These are phyloP conservation scores for Acanthopagrus latus DNA, from an alignment of 2,797 vertebrate species.

Conservation along the genomic window DNA sequence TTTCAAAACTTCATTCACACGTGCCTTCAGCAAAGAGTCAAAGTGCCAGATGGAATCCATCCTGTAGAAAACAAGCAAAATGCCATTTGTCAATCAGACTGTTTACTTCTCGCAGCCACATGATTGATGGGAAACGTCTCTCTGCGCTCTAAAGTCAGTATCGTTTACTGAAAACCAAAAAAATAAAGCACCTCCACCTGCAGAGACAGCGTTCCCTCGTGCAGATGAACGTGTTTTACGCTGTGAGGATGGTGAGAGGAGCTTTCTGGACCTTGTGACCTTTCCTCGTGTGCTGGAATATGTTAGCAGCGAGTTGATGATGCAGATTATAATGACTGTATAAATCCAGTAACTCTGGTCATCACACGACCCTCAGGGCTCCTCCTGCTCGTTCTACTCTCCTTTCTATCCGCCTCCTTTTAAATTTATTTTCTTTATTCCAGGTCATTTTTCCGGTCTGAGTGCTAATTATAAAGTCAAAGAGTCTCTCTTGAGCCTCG, in stretches of 20 bases:
- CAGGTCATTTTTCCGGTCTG: conserved; percentile 14
- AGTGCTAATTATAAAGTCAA: conserved; percentile 54
- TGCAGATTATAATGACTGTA: conserved; percentile 47
- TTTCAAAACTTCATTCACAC: background rate
- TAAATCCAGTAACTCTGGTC: conserved; percentile 57
- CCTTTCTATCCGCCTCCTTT: conserved; percentile 33
- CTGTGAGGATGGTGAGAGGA: background rate
- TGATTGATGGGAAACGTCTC: conserved; percentile 39
- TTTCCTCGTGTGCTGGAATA: conserved; percentile 32
- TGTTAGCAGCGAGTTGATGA: conserved; percentile 50
- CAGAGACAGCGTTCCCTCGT: conserved; percentile 3
- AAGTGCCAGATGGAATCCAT: background rate
- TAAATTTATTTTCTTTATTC: conserved; percentile 1
- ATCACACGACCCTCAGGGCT: conserved; percentile 25
- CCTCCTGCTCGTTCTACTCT: conserved; percentile 28
- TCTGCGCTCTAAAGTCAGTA: conserved; percentile 5
- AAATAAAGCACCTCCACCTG: conserved; percentile 22
- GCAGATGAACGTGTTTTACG: conserved; percentile 1
- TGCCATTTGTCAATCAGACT: conserved; percentile 39
- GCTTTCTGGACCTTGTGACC: conserved; percentile 24
- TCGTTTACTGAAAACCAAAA: conserved; percentile 22
- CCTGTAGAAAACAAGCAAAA: conserved; percentile 2
- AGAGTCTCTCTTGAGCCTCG: conserved; percentile 23
- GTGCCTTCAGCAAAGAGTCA: background rate
- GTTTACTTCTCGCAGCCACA: conserved; percentile 26